Evolutionary conservation across 2,888 invertebrate genomes (phyloP), one percentile per base, ranked within the genome.

Genomic region (Thyatira batis): DNA sequence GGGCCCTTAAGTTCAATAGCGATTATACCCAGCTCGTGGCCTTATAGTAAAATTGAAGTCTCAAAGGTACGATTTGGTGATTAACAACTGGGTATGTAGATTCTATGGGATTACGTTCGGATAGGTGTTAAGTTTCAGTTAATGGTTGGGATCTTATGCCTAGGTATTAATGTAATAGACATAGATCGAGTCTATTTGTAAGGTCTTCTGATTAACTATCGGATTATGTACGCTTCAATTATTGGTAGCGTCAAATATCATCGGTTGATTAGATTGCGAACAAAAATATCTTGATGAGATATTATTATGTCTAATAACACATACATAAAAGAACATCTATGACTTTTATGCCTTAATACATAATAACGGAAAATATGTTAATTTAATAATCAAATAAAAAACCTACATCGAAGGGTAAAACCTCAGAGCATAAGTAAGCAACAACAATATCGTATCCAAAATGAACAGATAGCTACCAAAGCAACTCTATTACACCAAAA

Each of bases 61-160:
- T 68, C 76, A 65, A 55, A 79, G 76, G 80, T 65, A 64, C 73
- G 66, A 78, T 78, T 71, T 69, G 65, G 72, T 80, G 80, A 84
- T 84, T 83, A 84, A 78, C 78, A 70, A 63, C 61, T 61, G 64
- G 65, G 67, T n/a, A n/a, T n/a, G 67, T 69, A 68, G 66, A 65
- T 69, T 68, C 65, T 56, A 46, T 53, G 65, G 72, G 61, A 71
- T 71, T 68, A 61, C 65, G 53, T 61, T 61, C 48, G 57, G 45
- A 61, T 59, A 73, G 73, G 76, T 76, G 78, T 73, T 75, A 76
- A 74, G 68, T 77, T 72, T 62, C 70, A 76, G 67, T 63, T 73
- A 66, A 75, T 74, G 13, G 33, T 5, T 33, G 5, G 69, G 61
- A 73, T 76, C 71, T 76, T 71, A 61, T 70, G 67, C 13, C 17